Conservation (phyloP, 2,113 vertebrate genomes). For the Microcebus griseorufus region DNA sequence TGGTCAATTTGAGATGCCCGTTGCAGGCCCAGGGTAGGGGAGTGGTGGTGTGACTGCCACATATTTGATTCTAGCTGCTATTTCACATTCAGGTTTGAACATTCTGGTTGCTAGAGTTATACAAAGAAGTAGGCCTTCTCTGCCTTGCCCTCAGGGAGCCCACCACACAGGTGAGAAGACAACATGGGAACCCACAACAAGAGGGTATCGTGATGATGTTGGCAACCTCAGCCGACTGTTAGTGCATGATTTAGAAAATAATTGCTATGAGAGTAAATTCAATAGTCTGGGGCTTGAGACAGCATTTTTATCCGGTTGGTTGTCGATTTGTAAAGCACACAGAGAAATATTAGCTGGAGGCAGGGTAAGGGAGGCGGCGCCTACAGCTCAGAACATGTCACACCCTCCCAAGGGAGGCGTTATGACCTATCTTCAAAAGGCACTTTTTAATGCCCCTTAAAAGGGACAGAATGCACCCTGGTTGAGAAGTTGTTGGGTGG, state of each 20-base stretch:
- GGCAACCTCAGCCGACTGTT: not conserved
- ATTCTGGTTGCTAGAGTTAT: not conserved
- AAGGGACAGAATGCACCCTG: slow-evolving; percentile 61
- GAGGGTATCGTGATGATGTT: not conserved
- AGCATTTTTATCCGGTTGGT: not conserved
- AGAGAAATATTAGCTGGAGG: slow-evolving; percentile 55
- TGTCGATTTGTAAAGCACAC: slow-evolving; percentile 2
- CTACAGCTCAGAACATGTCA: not conserved
- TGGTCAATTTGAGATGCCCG: not conserved
- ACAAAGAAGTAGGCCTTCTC: not conserved
- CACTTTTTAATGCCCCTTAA: slow-evolving; percentile 52
- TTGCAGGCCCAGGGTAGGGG: too few relatives aligned
- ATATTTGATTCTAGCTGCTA: not conserved
- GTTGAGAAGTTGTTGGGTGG: slow-evolving; percentile 36
- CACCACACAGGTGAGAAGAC: not conserved
- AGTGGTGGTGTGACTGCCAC: not conserved
- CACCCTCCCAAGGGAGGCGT: slow-evolving; percentile 21
- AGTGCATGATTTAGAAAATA: not conserved
- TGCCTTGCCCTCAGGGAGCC: not conserved
- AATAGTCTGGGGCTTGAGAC: not conserved
- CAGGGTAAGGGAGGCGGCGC: not conserved
- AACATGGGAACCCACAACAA: not conserved
- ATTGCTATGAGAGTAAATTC: not conserved
- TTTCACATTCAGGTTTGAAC: not conserved
- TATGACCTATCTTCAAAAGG: slow-evolving; percentile 54